These are phyloP conservation scores for Campoletis sonorensis DNA, from an alignment of 1,140 invertebrate species.

Conservation along the genomic window DNA sequence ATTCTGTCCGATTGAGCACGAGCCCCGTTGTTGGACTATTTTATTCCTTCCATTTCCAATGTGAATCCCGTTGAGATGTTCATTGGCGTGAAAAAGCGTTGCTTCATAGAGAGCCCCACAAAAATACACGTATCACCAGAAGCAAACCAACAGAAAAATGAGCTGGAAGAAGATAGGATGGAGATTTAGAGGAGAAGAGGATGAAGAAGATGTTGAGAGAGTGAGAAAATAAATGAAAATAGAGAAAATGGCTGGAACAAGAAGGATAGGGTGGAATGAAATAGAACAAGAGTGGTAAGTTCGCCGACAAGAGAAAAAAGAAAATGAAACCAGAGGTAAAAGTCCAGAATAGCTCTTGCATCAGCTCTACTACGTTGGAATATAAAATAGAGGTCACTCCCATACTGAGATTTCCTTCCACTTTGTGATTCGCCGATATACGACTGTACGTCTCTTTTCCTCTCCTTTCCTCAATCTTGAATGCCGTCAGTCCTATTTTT, in stretches of 20 bases:
- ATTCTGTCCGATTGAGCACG: slow-evolving; percentile 16
- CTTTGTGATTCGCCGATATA: slow-evolving; percentile 22
- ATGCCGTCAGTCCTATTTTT: background rate
- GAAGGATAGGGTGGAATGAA: slow-evolving; percentile 38
- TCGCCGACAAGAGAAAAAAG: slow-evolving; percentile 14
- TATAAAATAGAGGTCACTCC: slow-evolving; percentile 65
- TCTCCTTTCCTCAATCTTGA: background rate
- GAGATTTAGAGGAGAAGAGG: slow-evolving; percentile 1
- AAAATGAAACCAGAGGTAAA: background rate
- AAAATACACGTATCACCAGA: background rate
- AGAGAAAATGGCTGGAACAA: background rate
- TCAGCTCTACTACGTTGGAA: slow-evolving; percentile 63
- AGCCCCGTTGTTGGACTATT: background rate
- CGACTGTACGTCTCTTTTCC: background rate
- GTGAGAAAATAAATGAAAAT: slow-evolving; percentile 22
- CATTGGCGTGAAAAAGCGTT: slow-evolving; percentile 12
- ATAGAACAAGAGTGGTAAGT: slow-evolving; percentile 39
- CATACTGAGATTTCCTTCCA: slow-evolving; percentile 51
- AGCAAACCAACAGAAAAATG: slow-evolving; percentile 16
- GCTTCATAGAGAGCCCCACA: background rate
- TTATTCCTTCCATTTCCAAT: slow-evolving; percentile 10
- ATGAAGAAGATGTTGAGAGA: slow-evolving; percentile 21
- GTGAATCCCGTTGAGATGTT: background rate
- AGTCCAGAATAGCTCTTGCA: slow-evolving; percentile 57
- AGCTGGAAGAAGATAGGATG: slow-evolving; percentile 19